Conservation (phyloP, 1,140 invertebrate genomes). For the Trichogramma pretiosum region DNA sequence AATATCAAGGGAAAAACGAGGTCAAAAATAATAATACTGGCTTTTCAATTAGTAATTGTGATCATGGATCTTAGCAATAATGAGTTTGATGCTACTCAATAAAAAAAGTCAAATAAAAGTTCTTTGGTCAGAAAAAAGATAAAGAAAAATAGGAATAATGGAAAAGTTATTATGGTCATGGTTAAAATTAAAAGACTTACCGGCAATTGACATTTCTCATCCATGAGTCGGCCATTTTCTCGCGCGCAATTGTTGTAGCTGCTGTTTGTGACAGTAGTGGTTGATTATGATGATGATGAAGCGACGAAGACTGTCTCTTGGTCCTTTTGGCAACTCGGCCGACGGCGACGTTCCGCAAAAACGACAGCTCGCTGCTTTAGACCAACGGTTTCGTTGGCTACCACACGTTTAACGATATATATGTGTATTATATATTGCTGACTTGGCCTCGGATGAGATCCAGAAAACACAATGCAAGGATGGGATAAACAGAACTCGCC, state of each 20-base stretch:
- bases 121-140: background rate
- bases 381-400: too few relatives aligned
- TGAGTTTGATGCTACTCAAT: background rate
- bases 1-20: background rate
- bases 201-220: slow-evolving; percentile 40
- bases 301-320: background rate
- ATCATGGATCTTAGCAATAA: background rate
- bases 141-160: background rate
- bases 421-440: too few relatives aligned
- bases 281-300: background rate
- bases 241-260: slow-evolving; percentile 17
- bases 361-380: too few relatives aligned
- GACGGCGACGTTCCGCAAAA: too few relatives aligned
- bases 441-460: too few relatives aligned
- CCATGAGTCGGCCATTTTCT: slow-evolving; percentile 45
- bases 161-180: background rate
- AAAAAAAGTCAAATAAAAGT: background rate
- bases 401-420: too few relatives aligned
- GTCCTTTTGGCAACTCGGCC: slow-evolving; percentile 2
- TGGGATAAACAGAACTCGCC: too few relatives aligned
- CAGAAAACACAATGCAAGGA: too few relatives aligned
- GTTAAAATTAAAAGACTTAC: slow-evolving; percentile 26
- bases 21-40: too few relatives aligned
- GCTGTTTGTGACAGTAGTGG: background rate
- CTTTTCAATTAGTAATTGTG: background rate